Evolutionary conservation across 2,888 invertebrate genomes (phyloP).

Genomic region (Lasioglossum zephyrum): DNA sequence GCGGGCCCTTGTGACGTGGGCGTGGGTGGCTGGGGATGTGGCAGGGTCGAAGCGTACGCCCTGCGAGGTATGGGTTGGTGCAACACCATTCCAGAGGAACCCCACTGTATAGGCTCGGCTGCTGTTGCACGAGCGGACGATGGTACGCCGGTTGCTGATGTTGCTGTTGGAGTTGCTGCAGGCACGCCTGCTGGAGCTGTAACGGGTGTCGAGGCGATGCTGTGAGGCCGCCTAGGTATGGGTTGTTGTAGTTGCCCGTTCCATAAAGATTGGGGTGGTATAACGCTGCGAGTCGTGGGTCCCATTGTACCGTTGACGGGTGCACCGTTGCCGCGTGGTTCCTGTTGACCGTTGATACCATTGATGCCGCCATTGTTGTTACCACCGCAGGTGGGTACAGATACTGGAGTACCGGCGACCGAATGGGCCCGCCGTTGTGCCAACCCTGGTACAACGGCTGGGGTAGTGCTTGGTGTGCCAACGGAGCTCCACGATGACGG

Average conservation of each 20-base stretch:
- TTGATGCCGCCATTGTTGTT: slow-evolving; percentile 65
- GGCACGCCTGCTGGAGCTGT: slow-evolving; percentile 69
- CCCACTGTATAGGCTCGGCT: slow-evolving; percentile 82
- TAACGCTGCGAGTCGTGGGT: slow-evolving; percentile 75
- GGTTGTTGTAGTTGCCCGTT: slow-evolving; percentile 81
- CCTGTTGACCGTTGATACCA: slow-evolving; percentile 67
- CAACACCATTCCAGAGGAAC: slow-evolving; percentile 81
- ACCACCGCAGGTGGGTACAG: slow-evolving; percentile 65
- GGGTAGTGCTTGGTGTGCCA: slow-evolving; percentile 64
- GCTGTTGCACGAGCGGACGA: slow-evolving; percentile 76
- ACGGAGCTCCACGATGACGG: slow-evolving; percentile 57
- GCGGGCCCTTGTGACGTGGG: slow-evolving; percentile 84
- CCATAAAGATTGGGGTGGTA: slow-evolving; percentile 82
- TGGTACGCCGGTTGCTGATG: slow-evolving; percentile 67
- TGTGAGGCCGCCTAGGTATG: slow-evolving; percentile 86
- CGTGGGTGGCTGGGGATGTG: slow-evolving; percentile 86
- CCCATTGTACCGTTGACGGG: slow-evolving; percentile 62
- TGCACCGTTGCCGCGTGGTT: slow-evolving; percentile 58
- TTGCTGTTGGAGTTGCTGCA: slow-evolving; percentile 71
- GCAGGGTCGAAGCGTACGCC: slow-evolving; percentile 84
- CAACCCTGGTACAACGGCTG: slow-evolving; percentile 66
- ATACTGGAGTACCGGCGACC: slow-evolving; percentile 78
- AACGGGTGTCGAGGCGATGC: slow-evolving; percentile 86
- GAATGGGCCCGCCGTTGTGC: slow-evolving; percentile 74
- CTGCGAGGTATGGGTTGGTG: slow-evolving; percentile 83